phyloP scores from a whole-genome alignment of 2,888 invertebrate species.

The Melanchra persicariae region DNA sequence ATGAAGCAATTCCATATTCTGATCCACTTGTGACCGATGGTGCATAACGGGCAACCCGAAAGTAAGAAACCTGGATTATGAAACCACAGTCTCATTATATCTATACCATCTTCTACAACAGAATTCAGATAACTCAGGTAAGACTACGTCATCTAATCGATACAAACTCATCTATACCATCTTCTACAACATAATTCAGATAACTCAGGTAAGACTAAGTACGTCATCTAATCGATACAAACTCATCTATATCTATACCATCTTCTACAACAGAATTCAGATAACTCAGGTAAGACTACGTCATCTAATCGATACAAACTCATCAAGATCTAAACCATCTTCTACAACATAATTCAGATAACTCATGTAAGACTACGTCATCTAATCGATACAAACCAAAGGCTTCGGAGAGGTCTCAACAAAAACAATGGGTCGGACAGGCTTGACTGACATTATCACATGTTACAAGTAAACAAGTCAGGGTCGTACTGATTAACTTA shows the following conservation, averaged over 20 bases:
- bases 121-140: background rate
- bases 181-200: too few relatives aligned
- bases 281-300: background rate
- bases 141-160: constrained; percentile 3
- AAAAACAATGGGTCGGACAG: constrained; percentile 27
- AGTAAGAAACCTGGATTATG: background rate
- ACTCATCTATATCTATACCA: background rate
- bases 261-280: too few relatives aligned
- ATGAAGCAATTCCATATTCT: background rate
- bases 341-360: background rate
- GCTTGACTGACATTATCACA: constrained; percentile 25
- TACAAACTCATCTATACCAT: background rate
- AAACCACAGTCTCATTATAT: background rate
- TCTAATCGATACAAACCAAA: constrained; percentile 10
- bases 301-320: constrained; percentile 11
- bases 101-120: background rate
- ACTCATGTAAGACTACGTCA: background rate
- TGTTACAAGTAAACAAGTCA: constrained; percentile 29
- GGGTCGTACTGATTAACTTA: constrained; percentile 35
- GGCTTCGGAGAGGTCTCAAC: constrained; percentile 15
- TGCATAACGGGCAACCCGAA: too few relatives aligned
- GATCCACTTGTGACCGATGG: too few relatives aligned
- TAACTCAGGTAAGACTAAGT: background rate
- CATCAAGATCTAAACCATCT: background rate
- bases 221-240: constrained; percentile 8